These are phyloP conservation scores for Mercenaria mercenaria DNA, from an alignment of 1,140 invertebrate genomes.

Conservation along the genomic window DNA sequence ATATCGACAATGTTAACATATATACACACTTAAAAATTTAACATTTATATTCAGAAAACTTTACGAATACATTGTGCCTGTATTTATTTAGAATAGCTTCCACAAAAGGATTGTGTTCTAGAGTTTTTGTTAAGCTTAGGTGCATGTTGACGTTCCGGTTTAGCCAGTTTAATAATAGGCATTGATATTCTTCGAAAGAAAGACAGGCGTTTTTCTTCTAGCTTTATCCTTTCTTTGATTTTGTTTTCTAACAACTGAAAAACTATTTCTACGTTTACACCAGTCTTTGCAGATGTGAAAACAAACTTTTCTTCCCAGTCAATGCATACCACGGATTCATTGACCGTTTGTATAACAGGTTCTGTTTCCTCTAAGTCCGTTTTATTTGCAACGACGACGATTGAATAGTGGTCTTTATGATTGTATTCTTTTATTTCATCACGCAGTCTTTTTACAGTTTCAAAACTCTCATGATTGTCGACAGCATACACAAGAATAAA, in stretches of 20 bases:
- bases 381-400: slow-evolving; percentile 76
- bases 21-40: too few species aligned
- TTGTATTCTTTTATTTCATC: slow-evolving; percentile 73
- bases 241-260: slow-evolving; percentile 31
- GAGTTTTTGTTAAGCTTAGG: not conserved
- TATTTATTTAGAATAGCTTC: too few species aligned
- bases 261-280: slow-evolving; percentile 16
- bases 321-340: slow-evolving; percentile 72
- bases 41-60: too few species aligned
- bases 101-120: too few species aligned
- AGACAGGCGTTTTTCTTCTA: not conserved
- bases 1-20: too few species aligned
- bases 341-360: slow-evolving; percentile 65
- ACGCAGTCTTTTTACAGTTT: slow-evolving; percentile 86
- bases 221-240: slow-evolving; percentile 15
- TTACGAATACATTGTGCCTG: too few species aligned
- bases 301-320: slow-evolving; percentile 73
- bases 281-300: slow-evolving; percentile 39
- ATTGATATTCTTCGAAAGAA: slow-evolving; percentile 16
- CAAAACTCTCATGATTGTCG: slow-evolving; percentile 92
- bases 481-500: slow-evolving; percentile 96
- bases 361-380: slow-evolving; percentile 80
- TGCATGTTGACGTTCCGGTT: not conserved
- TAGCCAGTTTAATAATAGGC: slow-evolving; percentile 19
- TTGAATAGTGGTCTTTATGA: slow-evolving; percentile 62